Evolutionary conservation across 1,140 invertebrate genomes (phyloP).

Genomic region (Neoseiulus cucumeris): DNA sequence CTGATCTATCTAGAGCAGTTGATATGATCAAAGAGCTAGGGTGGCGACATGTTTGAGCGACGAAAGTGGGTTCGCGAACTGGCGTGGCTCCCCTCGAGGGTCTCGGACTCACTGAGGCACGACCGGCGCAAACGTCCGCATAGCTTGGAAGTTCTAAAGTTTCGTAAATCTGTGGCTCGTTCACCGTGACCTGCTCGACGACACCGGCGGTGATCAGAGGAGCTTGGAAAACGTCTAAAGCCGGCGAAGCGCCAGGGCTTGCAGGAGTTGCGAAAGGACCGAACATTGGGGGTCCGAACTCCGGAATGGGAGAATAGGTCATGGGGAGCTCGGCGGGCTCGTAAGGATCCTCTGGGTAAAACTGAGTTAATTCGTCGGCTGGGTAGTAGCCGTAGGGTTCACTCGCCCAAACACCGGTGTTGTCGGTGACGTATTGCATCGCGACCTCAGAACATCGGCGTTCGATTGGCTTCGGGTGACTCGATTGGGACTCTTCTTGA

Average conservation of each 20-base stretch:
- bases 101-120: background rate
- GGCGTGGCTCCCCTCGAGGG: background rate
- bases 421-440: slow-evolving; percentile 1
- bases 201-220: background rate
- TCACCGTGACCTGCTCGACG: background rate
- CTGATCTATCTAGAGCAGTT: too few species aligned
- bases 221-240: background rate
- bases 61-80: background rate
- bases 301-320: background rate
- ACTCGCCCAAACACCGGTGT: background rate
- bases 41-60: background rate
- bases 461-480: background rate
- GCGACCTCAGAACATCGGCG: background rate
- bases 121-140: background rate
- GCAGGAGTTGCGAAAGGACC: background rate
- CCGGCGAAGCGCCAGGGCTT: background rate
- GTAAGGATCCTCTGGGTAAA: background rate
- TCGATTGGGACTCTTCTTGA: too few species aligned
- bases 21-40: too few species aligned
- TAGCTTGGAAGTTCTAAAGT: background rate
- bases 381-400: slow-evolving; percentile 2
- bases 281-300: background rate
- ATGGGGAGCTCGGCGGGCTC: background rate
- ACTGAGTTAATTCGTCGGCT: background rate
- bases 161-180: background rate